Base-by-base conservation (phyloP, 1,140 invertebrate species). In the Zaprionus tsacasi region DNA sequence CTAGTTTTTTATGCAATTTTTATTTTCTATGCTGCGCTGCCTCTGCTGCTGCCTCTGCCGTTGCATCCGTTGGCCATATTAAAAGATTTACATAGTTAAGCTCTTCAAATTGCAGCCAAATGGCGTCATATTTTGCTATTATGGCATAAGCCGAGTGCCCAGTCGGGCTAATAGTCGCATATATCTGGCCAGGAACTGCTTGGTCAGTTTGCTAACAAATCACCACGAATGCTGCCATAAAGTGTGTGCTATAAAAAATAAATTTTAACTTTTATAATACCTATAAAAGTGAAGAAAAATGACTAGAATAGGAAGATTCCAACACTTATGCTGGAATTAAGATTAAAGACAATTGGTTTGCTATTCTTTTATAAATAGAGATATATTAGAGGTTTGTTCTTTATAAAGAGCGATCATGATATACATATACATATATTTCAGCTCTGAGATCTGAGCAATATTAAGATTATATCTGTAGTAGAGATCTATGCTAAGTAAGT, bases 81-180 rank as follows among this genome's bases (percentile, higher is more conserved):
- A 75, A 81, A 78, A 78, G 79, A 80, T 79, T 87, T 87, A 78
- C 82, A 81, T 73, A 88, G 80, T 81, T 83, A 80, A 88, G 83
- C 74, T 73, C 54, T 68, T 82, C 57, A 61, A 76, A 82, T 70
- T 75, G 70, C 70, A 67, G 66, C 56, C 74, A 67, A 82, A 82
- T 78, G 74, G 73, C 67, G 66, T 77, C 66, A 75, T 87, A 82
- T 82, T 74, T 80, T 71, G 66, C 74, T 68, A 74, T 88, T 82
- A 79, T 76, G 67, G 50, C 54, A 55, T 69, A 58, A 57, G 38
- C 58, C 56, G 43, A 57, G 65, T 72, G 69, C 33, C 55, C 45
- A 59, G 70, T 50, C 50, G 11, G 17, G 40, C 38, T 56, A 48
- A 36, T 30, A 33, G 27, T 55, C 25, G 21, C 25, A 36, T 70